Conservation (phyloP, 1,140 invertebrate genomes). For the Elysia chlorotica region DNA sequence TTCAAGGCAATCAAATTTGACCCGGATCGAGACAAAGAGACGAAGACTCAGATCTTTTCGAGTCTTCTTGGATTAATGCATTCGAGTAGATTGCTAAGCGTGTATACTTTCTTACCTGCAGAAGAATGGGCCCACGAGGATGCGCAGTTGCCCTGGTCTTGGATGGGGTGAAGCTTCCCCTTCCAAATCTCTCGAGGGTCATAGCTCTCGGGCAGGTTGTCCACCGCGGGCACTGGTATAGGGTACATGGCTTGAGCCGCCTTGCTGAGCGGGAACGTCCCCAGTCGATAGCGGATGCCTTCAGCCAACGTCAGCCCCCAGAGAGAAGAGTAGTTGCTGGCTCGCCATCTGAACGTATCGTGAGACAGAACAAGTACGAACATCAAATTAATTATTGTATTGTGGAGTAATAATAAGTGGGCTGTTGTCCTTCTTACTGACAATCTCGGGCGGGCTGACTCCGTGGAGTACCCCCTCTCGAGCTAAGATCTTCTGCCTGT, state of each 20-base stretch:
- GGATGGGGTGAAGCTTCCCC: conserved; percentile 71
- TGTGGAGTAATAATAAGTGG: no score
- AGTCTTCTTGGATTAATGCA: background rate
- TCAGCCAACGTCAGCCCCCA: conserved; percentile 82
- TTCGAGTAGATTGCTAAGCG: background rate
- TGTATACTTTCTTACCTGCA: conserved; percentile 60
- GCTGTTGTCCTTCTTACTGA: no score
- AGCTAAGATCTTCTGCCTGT: no score
- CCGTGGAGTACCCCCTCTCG: no score
- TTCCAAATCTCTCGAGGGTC: conserved; percentile 79
- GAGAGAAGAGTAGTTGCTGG: conserved; percentile 81
- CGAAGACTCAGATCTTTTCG: background rate
- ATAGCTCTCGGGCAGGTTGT: conserved; percentile 67
- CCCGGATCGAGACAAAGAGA: background rate
- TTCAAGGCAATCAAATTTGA: background rate
- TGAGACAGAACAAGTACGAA: no score
- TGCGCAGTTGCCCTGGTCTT: conserved; percentile 89
- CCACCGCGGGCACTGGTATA: conserved; percentile 57
- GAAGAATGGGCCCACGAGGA: conserved; percentile 92
- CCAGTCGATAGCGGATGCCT: conserved; percentile 76
- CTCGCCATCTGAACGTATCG: conserved; percentile 78
- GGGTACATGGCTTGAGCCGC: conserved; percentile 64
- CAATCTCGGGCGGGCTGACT: no score
- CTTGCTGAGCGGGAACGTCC: conserved; percentile 65
- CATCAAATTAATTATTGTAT: no score